Base-by-base conservation (phyloP, 2,113 vertebrate genomes). In the Nyctereutes procyonoides region DNA sequence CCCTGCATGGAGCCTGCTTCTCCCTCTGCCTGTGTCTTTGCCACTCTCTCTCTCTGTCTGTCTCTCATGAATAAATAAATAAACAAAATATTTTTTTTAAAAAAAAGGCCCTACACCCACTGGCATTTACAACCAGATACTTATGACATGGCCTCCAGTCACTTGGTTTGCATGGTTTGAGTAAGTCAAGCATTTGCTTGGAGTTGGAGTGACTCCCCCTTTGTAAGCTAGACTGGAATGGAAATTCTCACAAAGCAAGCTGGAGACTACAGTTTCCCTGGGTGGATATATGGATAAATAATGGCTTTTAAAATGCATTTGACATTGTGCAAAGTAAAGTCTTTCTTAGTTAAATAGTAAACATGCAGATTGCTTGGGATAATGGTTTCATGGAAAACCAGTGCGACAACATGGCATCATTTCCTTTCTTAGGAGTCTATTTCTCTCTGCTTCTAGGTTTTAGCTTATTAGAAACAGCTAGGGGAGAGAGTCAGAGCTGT, bases 171-270 rank as follows among this genome's bases (percentile, higher is more conserved):
- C 43, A 69, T 69, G 55, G 91, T 91, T 74, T 67, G 26, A 95
- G 17, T 65, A 74, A 93, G 60, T 58, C 32, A 56, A 87, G 26
- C 38, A 93, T 93, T 88, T 91, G 19, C 58, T 93, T 93, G 58
- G n/a, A 67, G 19, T 15, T 92, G 53, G 63, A 97, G 67, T 86
- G 69, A 56, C 24, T 71, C 62, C 15, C 15, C 10, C 0, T 62
- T 9, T 56, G 5, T 51, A 69, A 97, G 76, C 12, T 67, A 88
- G 86, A 95, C 15, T 88, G 35, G 38, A 91, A 80, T 93, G 32
- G 28, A 87, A 88, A 93, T 96, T 79, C 69, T 89, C 63, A 93
- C 79, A 62, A 35, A 92, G 85, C 81, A 96, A 97, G 55, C 35
- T 69, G 13, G 32, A 76, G 43, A 56, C 28, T 93, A 62, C 22